A percentile compares a stretch with the other conserved stretches of the same genome.
Evolutionary conservation across 2,888 invertebrate genomes (phyloP).

Genomic region (Silvanus unidentatus): DNA sequence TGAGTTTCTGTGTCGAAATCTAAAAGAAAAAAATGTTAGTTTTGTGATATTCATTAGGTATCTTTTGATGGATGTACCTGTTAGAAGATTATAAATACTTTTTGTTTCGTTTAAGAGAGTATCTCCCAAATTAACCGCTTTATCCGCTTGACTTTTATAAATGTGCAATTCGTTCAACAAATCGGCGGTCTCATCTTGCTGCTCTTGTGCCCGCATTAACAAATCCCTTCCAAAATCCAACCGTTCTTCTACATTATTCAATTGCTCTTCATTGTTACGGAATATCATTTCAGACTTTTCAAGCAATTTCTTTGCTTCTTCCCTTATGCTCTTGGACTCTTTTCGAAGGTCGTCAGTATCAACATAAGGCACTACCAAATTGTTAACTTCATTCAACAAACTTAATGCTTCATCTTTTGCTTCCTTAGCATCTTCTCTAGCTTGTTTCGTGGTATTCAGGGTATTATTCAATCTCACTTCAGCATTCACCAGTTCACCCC

Average conservation of each 20-base stretch:
- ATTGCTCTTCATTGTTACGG: constrained; percentile 52
- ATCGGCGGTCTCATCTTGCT: constrained; percentile 75
- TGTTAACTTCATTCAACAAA: constrained; percentile 72
- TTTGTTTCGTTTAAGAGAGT: constrained; percentile 73
- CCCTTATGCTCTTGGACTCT: constrained; percentile 63
- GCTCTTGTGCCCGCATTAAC: constrained; percentile 56
- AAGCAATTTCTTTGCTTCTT: constrained; percentile 59
- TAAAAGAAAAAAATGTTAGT: constrained; percentile 36
- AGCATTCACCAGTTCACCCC: constrained; percentile 60
- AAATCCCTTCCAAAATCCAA: constrained; percentile 61
- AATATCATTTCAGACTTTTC: constrained; percentile 51
- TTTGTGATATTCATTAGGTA: too few species aligned
- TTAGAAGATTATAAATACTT: constrained; percentile 69
- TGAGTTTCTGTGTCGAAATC: constrained; percentile 88
- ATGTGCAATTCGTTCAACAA: constrained; percentile 73
- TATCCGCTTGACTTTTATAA: constrained; percentile 68
- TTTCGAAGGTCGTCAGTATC: constrained; percentile 64
- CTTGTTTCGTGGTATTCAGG: constrained; percentile 65
- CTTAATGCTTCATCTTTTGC: constrained; percentile 73
- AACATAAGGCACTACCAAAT: constrained; percentile 70
- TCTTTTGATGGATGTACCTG: constrained; percentile 46
- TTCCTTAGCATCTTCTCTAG: constrained; percentile 65
- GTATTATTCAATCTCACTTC: constrained; percentile 66
- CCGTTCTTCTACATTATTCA: constrained; percentile 61
- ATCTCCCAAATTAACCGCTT: constrained; percentile 81